These are phyloP conservation scores for Clupea harengus DNA, from an alignment of 2,113 vertebrate genomes.

Conservation along the genomic window DNA sequence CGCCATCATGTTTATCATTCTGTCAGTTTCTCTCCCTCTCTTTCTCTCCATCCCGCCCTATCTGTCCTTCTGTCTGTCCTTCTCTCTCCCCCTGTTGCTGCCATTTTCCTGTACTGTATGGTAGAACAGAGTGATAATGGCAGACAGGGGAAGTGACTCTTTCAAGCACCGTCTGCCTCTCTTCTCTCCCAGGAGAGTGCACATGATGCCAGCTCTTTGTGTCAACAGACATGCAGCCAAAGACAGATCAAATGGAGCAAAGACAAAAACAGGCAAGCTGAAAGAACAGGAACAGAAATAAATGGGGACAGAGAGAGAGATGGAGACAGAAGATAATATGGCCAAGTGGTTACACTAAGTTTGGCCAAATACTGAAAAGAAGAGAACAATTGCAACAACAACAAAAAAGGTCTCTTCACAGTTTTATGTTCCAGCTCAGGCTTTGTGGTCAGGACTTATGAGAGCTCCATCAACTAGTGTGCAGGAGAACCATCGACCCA, in stretches of 20 bases:
- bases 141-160: background rate
- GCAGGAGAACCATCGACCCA: background rate
- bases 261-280: background rate
- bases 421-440: background rate
- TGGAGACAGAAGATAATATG: background rate
- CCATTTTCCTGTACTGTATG: slow-evolving; percentile 12
- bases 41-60: slow-evolving; percentile 21
- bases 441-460: background rate
- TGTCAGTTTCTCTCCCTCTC: slow-evolving; percentile 27
- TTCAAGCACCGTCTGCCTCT: background rate
- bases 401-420: background rate
- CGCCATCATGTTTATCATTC: slow-evolving; percentile 21
- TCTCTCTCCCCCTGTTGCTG: background rate
- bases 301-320: background rate
- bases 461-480: background rate
- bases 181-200: background rate
- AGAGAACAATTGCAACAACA: background rate
- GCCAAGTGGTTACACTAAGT: background rate
- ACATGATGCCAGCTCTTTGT: slow-evolving; percentile 6
- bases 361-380: background rate
- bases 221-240: background rate
- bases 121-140: background rate
- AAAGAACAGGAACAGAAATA: background rate
- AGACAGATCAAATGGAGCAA: background rate
- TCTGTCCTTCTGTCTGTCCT: background rate